Evolutionary conservation across 1,140 invertebrate species (phyloP).

Genomic region (Monomorium pharaonis): DNA sequence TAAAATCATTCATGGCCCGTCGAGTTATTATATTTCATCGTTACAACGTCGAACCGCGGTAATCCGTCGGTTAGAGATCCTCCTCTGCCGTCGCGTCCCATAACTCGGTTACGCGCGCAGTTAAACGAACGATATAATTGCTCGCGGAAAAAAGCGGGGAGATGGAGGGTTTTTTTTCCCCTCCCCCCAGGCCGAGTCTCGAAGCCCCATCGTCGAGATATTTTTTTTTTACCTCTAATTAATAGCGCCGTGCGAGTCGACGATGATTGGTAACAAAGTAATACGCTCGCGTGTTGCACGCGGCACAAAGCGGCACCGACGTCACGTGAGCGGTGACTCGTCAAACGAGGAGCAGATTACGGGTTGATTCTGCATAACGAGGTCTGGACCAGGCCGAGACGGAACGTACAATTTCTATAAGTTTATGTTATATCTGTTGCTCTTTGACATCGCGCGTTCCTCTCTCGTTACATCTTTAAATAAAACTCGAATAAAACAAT

Average conservation of each 20-base stretch:
- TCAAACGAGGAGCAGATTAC: slow-evolving; percentile 52
- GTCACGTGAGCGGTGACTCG: slow-evolving; percentile 5
- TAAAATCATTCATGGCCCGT: slow-evolving; percentile 30
- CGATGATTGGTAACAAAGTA: slow-evolving; percentile 55
- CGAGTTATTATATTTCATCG: slow-evolving; percentile 7
- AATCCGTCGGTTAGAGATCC: slow-evolving; percentile 51
- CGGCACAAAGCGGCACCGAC: neutral
- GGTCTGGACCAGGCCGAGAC: slow-evolving; percentile 18
- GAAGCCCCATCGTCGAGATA: neutral
- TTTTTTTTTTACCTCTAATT: slow-evolving; percentile 59
- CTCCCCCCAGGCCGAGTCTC: neutral
- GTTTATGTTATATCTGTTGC: neutral
- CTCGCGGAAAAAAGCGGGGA: slow-evolving; percentile 7
- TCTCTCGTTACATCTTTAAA: neutral
- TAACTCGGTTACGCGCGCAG: slow-evolving; percentile 53
- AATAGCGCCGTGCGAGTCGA: slow-evolving; percentile 43
- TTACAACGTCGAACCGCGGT: neutral
- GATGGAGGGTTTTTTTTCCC: neutral
- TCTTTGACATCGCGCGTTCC: slow-evolving; percentile 7
- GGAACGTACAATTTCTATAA: neutral
- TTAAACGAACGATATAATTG: slow-evolving; percentile 27
- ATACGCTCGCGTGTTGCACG: slow-evolving; percentile 4
- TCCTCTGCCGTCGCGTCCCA: neutral
- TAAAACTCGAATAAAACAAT: too few species aligned
- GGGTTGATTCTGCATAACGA: slow-evolving; percentile 51